Conservation (phyloP, 2,888 invertebrate genomes). For the Pecten maximus region DNA sequence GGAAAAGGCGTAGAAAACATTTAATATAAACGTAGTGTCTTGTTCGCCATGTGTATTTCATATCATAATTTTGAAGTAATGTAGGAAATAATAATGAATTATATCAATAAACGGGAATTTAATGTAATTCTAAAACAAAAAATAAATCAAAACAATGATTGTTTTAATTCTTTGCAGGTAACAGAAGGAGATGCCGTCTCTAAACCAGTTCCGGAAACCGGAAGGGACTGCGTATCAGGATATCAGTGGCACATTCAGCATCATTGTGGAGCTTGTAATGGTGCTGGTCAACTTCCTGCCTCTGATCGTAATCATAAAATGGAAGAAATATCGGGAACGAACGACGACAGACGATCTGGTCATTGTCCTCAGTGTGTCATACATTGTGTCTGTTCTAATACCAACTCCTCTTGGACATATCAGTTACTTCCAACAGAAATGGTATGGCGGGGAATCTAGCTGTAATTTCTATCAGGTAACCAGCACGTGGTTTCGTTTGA, state of each 20-base stretch:
- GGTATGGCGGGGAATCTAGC: constrained; percentile 72
- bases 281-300: constrained; percentile 72
- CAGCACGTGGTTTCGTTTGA: constrained; percentile 68
- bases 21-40: too few relatives aligned
- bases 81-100: too few relatives aligned
- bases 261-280: constrained; percentile 67
- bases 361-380: constrained; percentile 68
- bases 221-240: constrained; percentile 51
- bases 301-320: constrained; percentile 62
- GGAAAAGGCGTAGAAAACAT: too few relatives aligned
- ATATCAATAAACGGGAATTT: too few relatives aligned
- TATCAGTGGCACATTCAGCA: constrained; percentile 67
- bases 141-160: not conserved
- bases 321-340: constrained; percentile 63
- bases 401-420: constrained; percentile 72
- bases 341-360: constrained; percentile 70
- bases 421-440: constrained; percentile 69
- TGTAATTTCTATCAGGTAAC: constrained; percentile 74
- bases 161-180: not conserved
- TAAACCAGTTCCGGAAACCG: constrained; percentile 35
- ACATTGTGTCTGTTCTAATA: constrained; percentile 71
- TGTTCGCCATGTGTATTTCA: too few relatives aligned
- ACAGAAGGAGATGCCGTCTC: not conserved
- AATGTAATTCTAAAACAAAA: not conserved
- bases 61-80: too few relatives aligned